Conservation (phyloP, 2,113 vertebrate genomes). For the Donacobius atricapilla region DNA sequence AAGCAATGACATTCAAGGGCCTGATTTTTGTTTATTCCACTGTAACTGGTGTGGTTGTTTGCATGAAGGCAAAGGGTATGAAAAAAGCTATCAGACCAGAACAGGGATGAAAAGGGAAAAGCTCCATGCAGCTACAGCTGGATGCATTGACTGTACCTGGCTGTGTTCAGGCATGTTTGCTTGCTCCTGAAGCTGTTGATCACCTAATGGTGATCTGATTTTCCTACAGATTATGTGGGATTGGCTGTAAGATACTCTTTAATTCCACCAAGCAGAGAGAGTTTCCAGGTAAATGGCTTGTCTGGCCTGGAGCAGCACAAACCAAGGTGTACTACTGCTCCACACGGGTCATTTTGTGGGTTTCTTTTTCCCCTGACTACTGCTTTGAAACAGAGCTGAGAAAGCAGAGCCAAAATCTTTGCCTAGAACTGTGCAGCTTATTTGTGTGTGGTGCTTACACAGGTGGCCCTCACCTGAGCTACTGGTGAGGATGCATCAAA, state of each 20-base stretch:
- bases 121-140: background rate
- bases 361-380: background rate
- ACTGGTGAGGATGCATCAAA: background rate
- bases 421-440: background rate
- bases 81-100: background rate
- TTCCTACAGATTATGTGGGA: background rate
- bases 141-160: background rate
- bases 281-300: background rate
- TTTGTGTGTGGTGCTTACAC: background rate
- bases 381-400: background rate
- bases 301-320: background rate
- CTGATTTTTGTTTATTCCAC: background rate
- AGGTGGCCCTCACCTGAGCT: background rate
- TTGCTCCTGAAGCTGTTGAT: background rate
- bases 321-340: background rate
- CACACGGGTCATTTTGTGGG: accelerated
- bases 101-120: background rate
- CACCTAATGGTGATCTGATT: background rate
- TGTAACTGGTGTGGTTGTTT: background rate
- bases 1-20: background rate
- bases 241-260: background rate
- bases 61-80: background rate
- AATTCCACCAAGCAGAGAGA: background rate
- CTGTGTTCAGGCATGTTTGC: background rate
- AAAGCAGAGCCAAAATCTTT: background rate